Percentiles rank a stretch among this genome's conserved stretches.
phyloP scores from a whole-genome alignment of 2,797 vertebrate species.

The Pseudochromis fuscus region DNA sequence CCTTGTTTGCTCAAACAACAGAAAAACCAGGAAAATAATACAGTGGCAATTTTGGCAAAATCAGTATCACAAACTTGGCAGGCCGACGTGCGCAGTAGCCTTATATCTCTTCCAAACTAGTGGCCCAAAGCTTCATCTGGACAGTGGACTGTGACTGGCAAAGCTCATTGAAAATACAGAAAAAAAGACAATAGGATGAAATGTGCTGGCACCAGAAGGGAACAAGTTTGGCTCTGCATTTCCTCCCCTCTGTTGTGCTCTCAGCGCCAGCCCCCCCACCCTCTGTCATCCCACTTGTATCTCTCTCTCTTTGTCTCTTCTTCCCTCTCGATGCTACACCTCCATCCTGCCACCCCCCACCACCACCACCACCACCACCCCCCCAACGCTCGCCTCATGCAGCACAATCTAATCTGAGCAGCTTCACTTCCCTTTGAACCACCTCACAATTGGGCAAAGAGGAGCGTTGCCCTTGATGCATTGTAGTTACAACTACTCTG shows the following conservation, averaged over 20 bases:
- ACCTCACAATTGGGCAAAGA: conserved; percentile 61
- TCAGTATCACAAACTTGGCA: conserved; percentile 62
- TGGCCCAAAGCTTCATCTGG: conserved; percentile 73
- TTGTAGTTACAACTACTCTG: conserved; percentile 58
- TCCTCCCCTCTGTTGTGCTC: conserved; percentile 58
- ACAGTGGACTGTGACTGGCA: conserved; percentile 67
- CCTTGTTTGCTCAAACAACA: conserved; percentile 63
- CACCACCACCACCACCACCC: conserved; percentile 30
- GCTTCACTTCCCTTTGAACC: conserved; percentile 64
- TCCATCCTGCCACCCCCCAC: conserved; percentile 14
- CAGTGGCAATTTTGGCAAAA: conserved; percentile 66
- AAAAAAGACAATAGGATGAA: conserved; percentile 74
- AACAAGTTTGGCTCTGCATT: conserved; percentile 64
- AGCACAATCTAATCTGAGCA: conserved; percentile 68
- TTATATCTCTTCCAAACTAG: conserved; percentile 72
- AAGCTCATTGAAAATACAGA: conserved; percentile 43
- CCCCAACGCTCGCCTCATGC: conserved; percentile 5
- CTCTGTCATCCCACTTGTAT: conserved; percentile 58
- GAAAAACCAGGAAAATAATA: conserved; percentile 63
- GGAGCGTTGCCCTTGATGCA: conserved; percentile 50
- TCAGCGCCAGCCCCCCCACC: conserved; percentile 31
- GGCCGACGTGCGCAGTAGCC: conserved; percentile 23
- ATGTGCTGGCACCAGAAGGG: conserved; percentile 69
- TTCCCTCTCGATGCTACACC: conserved; percentile 30
- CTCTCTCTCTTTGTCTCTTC: conserved; percentile 47